Conservation (phyloP, 2,113 vertebrate genomes). For the Rutilus rutilus region DNA sequence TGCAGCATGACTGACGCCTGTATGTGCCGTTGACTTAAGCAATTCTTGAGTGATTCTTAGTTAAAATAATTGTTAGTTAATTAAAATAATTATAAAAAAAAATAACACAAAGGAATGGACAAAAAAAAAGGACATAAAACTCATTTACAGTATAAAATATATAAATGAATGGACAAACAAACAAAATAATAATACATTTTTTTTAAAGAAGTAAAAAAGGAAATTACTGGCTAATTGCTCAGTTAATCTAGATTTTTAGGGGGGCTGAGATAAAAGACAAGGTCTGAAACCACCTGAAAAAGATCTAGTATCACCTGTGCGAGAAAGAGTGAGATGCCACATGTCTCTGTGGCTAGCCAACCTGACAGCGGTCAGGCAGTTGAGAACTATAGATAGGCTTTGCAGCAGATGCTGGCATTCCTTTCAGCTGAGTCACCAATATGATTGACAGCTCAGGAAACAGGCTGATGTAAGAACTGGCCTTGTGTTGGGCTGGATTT, state of each 20-base stretch:
- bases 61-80: too few species aligned
- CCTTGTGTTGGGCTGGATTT: constrained; percentile 23
- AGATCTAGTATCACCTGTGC: neutral
- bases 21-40: neutral
- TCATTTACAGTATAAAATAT: too few species aligned
- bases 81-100: too few species aligned
- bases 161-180: too few species aligned
- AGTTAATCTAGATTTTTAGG: neutral
- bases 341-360: constrained; percentile 68
- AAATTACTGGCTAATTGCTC: neutral
- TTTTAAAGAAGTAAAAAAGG: too few species aligned
- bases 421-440: constrained; percentile 68
- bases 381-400: constrained; percentile 76
- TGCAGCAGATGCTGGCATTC: constrained; percentile 70
- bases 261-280: neutral
- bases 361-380: constrained; percentile 73
- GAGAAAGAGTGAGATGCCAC: constrained; percentile 45
- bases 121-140: too few species aligned
- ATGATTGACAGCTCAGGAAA: constrained; percentile 59
- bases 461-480: constrained; percentile 17
- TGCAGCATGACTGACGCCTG: too few species aligned
- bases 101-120: neutral
- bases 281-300: neutral
- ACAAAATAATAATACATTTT: too few species aligned
- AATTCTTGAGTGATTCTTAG: too few species aligned